Evolutionary conservation across 2,797 vertebrate species (phyloP).

Genomic region (Clarias fuscus): DNA sequence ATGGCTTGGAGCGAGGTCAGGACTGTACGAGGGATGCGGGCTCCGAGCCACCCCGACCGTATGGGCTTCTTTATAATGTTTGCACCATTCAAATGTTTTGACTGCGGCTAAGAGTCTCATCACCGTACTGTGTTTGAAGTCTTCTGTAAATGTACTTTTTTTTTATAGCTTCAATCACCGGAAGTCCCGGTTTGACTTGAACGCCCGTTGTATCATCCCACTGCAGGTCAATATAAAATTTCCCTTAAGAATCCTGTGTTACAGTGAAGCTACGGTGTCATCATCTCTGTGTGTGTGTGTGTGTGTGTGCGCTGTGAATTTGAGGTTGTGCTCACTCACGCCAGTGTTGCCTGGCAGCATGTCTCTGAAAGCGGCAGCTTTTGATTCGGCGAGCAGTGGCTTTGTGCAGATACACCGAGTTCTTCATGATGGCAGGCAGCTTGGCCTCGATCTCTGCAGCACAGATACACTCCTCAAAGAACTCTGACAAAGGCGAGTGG

Average conservation of each 20-base stretch:
- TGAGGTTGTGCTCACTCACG: slow-evolving; percentile 62
- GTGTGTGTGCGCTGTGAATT: not conserved
- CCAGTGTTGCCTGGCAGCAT: slow-evolving; percentile 80
- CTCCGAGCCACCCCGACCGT: too few relatives aligned
- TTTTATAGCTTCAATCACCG: too few relatives aligned
- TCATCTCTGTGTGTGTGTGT: slow-evolving; percentile 1
- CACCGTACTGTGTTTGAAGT: too few relatives aligned
- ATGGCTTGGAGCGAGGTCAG: too few relatives aligned
- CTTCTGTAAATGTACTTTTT: too few relatives aligned
- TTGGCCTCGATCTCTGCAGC: slow-evolving; percentile 94
- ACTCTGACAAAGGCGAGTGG: slow-evolving; percentile 70
- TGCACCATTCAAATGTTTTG: too few relatives aligned
- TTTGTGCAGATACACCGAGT: slow-evolving; percentile 94
- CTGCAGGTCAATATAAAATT: not conserved
- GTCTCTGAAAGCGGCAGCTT: slow-evolving; percentile 90
- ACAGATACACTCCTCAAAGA: slow-evolving; percentile 97
- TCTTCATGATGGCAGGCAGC: slow-evolving; percentile 97
- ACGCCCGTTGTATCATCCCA: not conserved
- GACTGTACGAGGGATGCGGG: too few relatives aligned
- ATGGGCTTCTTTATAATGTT: too few relatives aligned
- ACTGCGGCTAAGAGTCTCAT: too few relatives aligned
- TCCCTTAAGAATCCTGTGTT: not conserved
- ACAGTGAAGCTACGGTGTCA: not conserved
- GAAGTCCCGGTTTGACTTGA: too few relatives aligned
- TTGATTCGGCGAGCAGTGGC: slow-evolving; percentile 93